Conservation (phyloP, 2,113 vertebrate genomes). For the Hemichromis elongatus region DNA sequence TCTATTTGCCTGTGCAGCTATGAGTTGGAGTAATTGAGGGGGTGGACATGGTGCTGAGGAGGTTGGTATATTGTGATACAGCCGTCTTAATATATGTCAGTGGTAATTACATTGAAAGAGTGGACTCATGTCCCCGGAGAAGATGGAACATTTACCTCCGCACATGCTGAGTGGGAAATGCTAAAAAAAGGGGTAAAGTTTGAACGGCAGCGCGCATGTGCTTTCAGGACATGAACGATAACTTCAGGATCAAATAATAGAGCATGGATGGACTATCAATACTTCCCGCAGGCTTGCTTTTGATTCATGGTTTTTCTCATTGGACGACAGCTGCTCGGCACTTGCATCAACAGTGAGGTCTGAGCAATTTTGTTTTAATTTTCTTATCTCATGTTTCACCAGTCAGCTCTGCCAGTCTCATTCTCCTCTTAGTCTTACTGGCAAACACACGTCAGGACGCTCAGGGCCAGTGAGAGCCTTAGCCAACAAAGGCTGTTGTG, state of each 20-base stretch:
- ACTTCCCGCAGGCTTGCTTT: neutral
- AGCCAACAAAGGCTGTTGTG: slow-evolving; percentile 44
- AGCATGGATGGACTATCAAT: slow-evolving; percentile 6
- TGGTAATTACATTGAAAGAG: slow-evolving; percentile 59
- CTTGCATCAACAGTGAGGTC: slow-evolving; percentile 37
- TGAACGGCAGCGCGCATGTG: slow-evolving; percentile 4
- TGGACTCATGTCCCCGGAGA: slow-evolving; percentile 15
- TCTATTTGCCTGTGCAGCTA: neutral
- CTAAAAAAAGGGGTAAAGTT: neutral
- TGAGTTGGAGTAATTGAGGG: slow-evolving; percentile 35
- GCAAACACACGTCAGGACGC: slow-evolving; percentile 29
- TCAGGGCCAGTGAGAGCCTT: slow-evolving; percentile 2
- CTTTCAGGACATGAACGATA: slow-evolving; percentile 19
- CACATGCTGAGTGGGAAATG: neutral
- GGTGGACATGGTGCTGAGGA: slow-evolving; percentile 27
- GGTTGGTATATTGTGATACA: slow-evolving; percentile 49
- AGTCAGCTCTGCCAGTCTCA: slow-evolving; percentile 10
- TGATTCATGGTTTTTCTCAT: slow-evolving; percentile 8
- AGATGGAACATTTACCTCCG: neutral
- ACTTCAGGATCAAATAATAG: slow-evolving; percentile 13
- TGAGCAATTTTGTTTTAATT: slow-evolving; percentile 39
- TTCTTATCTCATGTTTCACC: slow-evolving; percentile 47
- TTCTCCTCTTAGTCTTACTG: slow-evolving; percentile 18
- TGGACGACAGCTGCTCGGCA: slow-evolving; percentile 10
- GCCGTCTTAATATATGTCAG: slow-evolving; percentile 54